Base-by-base conservation (phyloP, 2,888 invertebrate genomes). In the Cheilosia pagana region DNA sequence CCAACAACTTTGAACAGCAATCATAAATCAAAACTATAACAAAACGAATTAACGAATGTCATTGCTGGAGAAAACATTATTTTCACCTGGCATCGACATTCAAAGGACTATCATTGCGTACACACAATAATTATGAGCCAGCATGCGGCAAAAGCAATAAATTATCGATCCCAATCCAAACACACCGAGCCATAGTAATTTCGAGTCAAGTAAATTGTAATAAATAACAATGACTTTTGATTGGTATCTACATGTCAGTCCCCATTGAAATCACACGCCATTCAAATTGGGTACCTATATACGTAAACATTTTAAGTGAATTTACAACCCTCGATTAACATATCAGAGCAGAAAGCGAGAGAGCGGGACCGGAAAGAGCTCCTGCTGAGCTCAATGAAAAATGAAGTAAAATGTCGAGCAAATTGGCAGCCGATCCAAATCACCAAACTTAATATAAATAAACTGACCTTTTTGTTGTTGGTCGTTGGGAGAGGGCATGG, bases 1-100 rank as follows among this genome's bases (percentile, higher is more conserved):
- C 7, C 53, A 62, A 62, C 16, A 41, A 45, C 45, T 53, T 31
- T 3, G 25, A 31, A 62, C 45, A 53, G 19, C 55, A 28, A 57
- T 65, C 65, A 59, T 75, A 75, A 75, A 75, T 75, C 75, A 75
- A 52, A 65, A n/a, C 14, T 28, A 52, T 28, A 52, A 39, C 19
- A 57, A 63, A 63, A 55, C 52, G 31, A 74, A 45, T 25, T 25
- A 35, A 16, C 43, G 53, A 45, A 35, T 55, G 45, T 35, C 35
- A 57, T 39, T 21, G 19, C 14, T 6, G 16, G 14, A 21, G 10
- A 62, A 72, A 72, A 12, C 3, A 35, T 21, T 43, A 52, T 45
- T 16, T 28, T n/a, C 48, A 31, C 39, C 65, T 67, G 75, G 50
- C 25, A 67, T 59, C 50, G 75, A 52, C 67, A 75, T 50, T 67